A percentile compares a stretch with the other conserved stretches of the same genome.
Evolutionary conservation across 2,113 vertebrate species (phyloP).

Genomic region (Montifringilla adamsi): DNA sequence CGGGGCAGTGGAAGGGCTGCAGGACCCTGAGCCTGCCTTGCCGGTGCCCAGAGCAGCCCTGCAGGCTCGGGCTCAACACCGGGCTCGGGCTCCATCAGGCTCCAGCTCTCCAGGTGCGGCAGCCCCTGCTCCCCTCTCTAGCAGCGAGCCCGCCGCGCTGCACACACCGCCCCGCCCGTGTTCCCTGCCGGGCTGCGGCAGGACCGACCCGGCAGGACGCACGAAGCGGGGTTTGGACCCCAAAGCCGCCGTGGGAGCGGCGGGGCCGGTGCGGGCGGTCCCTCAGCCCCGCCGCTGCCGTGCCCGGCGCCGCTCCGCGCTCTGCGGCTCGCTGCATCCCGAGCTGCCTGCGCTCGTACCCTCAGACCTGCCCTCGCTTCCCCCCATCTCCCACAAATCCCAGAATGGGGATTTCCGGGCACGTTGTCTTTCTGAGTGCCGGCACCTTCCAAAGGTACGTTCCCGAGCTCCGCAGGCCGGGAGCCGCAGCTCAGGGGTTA

Average conservation of each 20-base stretch:
- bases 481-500: accelerated
- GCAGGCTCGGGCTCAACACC: not conserved
- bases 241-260: not conserved
- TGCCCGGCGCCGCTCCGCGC: not conserved
- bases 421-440: accelerated
- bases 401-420: accelerated
- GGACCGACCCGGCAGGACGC: not conserved
- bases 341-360: not conserved
- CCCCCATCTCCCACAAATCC: not conserved
- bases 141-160: not conserved
- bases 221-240: not conserved
- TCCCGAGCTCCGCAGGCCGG: not conserved
- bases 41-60: not conserved
- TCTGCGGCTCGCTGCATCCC: not conserved
- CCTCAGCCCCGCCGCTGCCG: not conserved
- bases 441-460: accelerated
- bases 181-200: not conserved
- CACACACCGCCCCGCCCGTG: not conserved
- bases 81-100: too few species aligned
- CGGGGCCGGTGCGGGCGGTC: not conserved
- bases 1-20: not conserved
- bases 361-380: not conserved
- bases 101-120: too few species aligned
- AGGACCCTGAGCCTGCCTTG: not conserved
- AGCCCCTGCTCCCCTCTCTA: not conserved